These are phyloP conservation scores for Butorides virescens DNA, from an alignment of 2,113 vertebrate genomes.

Conservation along the genomic window DNA sequence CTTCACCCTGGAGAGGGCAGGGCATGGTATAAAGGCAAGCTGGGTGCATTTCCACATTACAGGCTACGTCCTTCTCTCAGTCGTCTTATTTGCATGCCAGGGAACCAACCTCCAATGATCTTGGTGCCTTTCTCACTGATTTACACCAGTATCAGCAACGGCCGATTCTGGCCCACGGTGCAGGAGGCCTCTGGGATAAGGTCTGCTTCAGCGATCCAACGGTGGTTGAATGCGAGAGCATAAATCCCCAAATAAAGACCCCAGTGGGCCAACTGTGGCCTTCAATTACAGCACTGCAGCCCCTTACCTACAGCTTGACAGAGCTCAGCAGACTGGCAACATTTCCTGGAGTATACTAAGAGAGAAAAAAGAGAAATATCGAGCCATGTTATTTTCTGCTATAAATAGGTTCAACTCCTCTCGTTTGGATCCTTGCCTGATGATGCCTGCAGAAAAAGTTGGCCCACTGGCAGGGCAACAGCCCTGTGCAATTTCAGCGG, in stretches of 20 bases:
- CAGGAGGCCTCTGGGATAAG: background rate
- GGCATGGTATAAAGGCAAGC: background rate
- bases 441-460: background rate
- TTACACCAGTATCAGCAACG: background rate
- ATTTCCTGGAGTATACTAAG: background rate
- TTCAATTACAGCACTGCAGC: background rate
- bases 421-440: background rate
- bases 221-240: accelerated
- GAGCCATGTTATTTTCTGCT: background rate
- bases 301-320: background rate
- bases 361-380: background rate
- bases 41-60: background rate
- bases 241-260: background rate
- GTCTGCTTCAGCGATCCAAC: background rate
- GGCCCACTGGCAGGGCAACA: background rate
- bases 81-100: background rate
- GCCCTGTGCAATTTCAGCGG: background rate
- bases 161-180: accelerated
- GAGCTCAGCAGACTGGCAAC: background rate
- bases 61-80: background rate
- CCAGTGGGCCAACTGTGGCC: background rate
- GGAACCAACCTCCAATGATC: background rate
- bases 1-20: background rate
- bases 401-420: background rate
- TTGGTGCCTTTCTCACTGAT: background rate